phyloP scores from a whole-genome alignment of 1,140 invertebrate species.

The Macrobrachium rosenbergii region DNA sequence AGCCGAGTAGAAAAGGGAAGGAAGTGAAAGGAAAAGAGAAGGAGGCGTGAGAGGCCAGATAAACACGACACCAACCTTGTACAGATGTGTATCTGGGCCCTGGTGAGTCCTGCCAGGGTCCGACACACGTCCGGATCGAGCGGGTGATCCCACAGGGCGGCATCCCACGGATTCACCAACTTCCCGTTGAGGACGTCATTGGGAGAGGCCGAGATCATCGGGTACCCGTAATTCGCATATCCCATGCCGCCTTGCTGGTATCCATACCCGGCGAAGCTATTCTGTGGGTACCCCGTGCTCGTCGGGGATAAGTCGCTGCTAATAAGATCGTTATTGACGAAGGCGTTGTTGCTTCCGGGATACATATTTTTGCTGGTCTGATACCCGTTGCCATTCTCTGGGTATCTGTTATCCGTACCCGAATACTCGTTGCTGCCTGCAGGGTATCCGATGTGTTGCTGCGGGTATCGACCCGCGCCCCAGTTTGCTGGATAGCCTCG shows the following conservation, averaged over 20 bases:
- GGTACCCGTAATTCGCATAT: conserved; percentile 51
- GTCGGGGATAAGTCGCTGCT: not conserved
- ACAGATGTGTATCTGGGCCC: conserved; percentile 28
- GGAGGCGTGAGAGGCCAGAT: not conserved
- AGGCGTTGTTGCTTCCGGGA: not conserved
- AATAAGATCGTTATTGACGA: not conserved
- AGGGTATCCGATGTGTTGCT: not conserved
- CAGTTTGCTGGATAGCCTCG: not conserved
- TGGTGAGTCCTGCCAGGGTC: conserved; percentile 34
- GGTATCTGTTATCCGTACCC: conserved; percentile 29
- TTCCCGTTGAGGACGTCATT: conserved; percentile 49
- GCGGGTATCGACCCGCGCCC: not conserved
- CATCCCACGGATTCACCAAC: conserved; percentile 39
- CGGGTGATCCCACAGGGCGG: conserved; percentile 39
- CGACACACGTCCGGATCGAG: conserved; percentile 43
- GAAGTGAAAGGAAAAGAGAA: not conserved
- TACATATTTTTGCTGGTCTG: not conserved
- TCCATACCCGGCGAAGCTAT: conserved; percentile 1
- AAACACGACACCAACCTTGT: conserved; percentile 15
- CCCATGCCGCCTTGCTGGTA: not conserved
- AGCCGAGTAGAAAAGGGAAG: not conserved
- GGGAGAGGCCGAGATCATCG: conserved; percentile 36
- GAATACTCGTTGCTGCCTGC: not conserved
- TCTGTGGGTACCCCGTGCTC: conserved; percentile 16
- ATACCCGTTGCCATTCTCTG: not conserved